These are phyloP conservation scores for Cercocebus atys DNA, from an alignment of 2,113 vertebrate genomes.

Conservation along the genomic window DNA sequence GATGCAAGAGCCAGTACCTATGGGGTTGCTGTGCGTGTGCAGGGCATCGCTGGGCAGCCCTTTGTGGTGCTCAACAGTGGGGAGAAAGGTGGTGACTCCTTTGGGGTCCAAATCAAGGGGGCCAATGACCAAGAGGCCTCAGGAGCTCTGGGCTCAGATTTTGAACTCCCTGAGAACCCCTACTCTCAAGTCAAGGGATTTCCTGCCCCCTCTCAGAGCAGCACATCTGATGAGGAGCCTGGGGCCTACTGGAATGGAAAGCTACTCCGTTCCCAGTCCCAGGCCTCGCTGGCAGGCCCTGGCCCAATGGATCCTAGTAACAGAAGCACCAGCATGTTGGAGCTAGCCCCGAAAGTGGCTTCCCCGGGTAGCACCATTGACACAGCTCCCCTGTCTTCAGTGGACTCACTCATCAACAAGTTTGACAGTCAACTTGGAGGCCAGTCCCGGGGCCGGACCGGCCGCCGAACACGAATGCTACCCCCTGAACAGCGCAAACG, in stretches of 20 bases:
- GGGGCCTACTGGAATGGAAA: slow-evolving; percentile 70
- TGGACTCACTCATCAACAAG: slow-evolving; percentile 87
- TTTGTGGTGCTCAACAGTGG: slow-evolving; percentile 96
- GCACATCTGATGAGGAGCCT: slow-evolving; percentile 81
- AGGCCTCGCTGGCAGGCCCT: slow-evolving; percentile 87
- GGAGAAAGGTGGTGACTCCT: slow-evolving; percentile 93
- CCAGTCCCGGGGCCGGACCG: slow-evolving; percentile 75
- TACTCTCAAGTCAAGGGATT: slow-evolving; percentile 12
- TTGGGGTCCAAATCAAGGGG: slow-evolving; percentile 89
- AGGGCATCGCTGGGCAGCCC: slow-evolving; percentile 95
- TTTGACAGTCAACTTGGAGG: slow-evolving; percentile 81
- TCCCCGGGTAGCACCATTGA: slow-evolving; percentile 81
- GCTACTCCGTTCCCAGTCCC: slow-evolving; percentile 90
- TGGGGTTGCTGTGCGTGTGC: slow-evolving; percentile 94
- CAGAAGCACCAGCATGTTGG: slow-evolving; percentile 68
- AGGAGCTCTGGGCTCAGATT: slow-evolving; percentile 74
- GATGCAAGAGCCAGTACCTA: slow-evolving; percentile 86
- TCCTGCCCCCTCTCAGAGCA: slow-evolving; percentile 50
- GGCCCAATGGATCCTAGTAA: slow-evolving; percentile 62
- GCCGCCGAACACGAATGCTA: slow-evolving; percentile 74
- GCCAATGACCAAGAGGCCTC: slow-evolving; percentile 34
- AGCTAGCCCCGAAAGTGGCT: slow-evolving; percentile 20
- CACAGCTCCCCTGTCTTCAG: slow-evolving; percentile 87
- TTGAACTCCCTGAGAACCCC: slow-evolving; percentile 79
- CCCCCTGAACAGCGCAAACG: slow-evolving; percentile 85